Base-by-base conservation (phyloP, 2,113 vertebrate species). In the Xerus inauris region DNA sequence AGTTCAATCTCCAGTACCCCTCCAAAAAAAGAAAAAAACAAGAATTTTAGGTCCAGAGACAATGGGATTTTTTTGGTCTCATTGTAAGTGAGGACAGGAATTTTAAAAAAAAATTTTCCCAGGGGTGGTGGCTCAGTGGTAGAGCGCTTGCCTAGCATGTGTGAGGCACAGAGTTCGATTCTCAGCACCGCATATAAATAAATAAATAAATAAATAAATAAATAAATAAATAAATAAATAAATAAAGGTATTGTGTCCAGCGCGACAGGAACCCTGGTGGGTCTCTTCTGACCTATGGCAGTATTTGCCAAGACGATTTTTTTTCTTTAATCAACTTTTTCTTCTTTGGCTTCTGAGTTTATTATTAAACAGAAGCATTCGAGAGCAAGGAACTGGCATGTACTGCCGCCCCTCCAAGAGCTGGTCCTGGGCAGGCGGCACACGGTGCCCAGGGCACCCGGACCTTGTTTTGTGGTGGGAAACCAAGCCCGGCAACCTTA, bases 361-460 rank as follows among this genome's bases (percentile, higher is more conserved):
- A 24, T 72, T 77, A 40, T 59, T 93, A 59, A 71, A 71, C 85
- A 83, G 69, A 67, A 8, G 19, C 42, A 12, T 49, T 91, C 19
- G 69, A 76, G 47, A n/a, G 16, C 80, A 49, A 64, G 30, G 57
- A 51, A 67, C 54, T 59, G 19, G 54, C 16, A 10, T 38, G 92
- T 57, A 30, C 45, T 71, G 30, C 75, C 32, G 38, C 35, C 26
- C 38, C 73, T 42, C 49, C 10, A 16, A 49, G 49, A 90, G 59
- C 8, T 1, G 4, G 38, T 64, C 89, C 51, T 3, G 35, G 59
- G 64, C 13, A 0, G 16, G 30, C 69, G 8, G n/a, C 30, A 35
- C 30, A 19, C 7, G 6, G 54, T 22, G 20, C 35, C 30, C 28
- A 32, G 1, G 20, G 0, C 22, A 4, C 26, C 6, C 42, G 7